These are phyloP conservation scores for Ophraella communa DNA, from an alignment of 2,888 invertebrate species.

Conservation along the genomic window DNA sequence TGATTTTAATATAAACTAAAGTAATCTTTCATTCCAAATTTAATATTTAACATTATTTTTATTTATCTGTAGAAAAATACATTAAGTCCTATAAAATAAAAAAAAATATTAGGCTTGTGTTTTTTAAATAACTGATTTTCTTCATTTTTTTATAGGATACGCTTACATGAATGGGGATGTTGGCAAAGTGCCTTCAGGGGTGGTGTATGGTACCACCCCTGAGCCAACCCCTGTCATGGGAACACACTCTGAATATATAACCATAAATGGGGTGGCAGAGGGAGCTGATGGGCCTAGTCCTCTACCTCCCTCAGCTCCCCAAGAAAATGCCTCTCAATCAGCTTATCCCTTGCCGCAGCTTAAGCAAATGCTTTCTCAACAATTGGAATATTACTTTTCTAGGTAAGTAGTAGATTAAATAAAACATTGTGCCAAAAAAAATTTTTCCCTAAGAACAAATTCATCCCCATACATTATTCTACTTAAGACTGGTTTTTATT, in stretches of 20 bases:
- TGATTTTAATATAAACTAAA: too few species aligned
- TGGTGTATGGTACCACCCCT: constrained; percentile 74
- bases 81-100: not conserved
- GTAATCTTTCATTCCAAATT: too few species aligned
- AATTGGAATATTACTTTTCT: constrained; percentile 90
- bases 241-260: constrained; percentile 40
- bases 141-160: constrained; percentile 64
- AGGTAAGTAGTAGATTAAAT: constrained; percentile 63
- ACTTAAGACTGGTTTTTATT: too few species aligned
- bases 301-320: constrained; percentile 60
- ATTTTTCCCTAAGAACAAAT: too few species aligned
- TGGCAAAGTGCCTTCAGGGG: constrained; percentile 76
- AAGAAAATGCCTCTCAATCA: constrained; percentile 60
- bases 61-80: too few species aligned
- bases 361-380: constrained; percentile 78
- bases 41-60: too few species aligned
- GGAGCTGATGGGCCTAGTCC: constrained; percentile 59
- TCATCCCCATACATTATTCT: too few species aligned
- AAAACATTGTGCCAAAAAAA: not conserved
- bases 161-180: constrained; percentile 86
- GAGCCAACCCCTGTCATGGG: constrained; percentile 54
- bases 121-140: not conserved
- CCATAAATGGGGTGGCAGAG: constrained; percentile 58
- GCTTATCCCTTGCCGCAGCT: constrained; percentile 75
- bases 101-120: not conserved